Percentiles rank a stretch among this genome's conserved stretches.
These are phyloP conservation scores for Xestia sexstrigata DNA, from an alignment of 2,888 invertebrate genomes.

Conservation along the genomic window DNA sequence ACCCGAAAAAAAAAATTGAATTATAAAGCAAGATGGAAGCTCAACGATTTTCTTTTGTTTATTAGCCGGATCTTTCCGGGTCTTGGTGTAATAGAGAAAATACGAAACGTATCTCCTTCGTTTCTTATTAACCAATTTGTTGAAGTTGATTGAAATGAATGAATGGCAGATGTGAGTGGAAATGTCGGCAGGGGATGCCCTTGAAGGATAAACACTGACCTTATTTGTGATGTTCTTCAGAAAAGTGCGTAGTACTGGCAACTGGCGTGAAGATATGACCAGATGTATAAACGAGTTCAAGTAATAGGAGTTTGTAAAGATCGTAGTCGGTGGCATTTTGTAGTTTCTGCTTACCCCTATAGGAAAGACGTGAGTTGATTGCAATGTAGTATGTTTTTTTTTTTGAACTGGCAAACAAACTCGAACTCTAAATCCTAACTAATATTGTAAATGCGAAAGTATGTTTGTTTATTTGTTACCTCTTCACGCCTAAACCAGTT, in stretches of 20 bases:
- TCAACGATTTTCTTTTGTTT: constrained; percentile 45
- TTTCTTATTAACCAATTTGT: constrained; percentile 18
- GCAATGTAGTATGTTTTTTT: background rate
- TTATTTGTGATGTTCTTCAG: background rate
- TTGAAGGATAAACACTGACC: background rate
- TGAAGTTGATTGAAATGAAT: constrained; percentile 22
- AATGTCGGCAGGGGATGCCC: background rate
- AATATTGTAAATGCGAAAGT: no score
- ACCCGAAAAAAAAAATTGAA: constrained; percentile 31
- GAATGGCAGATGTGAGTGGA: background rate
- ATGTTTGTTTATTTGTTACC: no score
- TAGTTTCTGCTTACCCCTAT: background rate
- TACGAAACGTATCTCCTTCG: background rate
- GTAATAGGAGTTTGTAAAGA: background rate
- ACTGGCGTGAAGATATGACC: background rate
- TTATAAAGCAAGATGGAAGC: constrained; percentile 26
- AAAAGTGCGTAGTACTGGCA: background rate
- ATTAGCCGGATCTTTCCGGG: constrained; percentile 35
- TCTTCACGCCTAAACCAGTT: no score
- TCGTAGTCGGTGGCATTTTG: background rate
- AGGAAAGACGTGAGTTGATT: background rate
- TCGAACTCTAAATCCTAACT: no score
- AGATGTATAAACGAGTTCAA: background rate
- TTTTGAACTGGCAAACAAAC: no score
- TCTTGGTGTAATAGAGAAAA: constrained; percentile 28